Conservation (phyloP, 2,888 invertebrate genomes). For the Amorpha juglandis region DNA sequence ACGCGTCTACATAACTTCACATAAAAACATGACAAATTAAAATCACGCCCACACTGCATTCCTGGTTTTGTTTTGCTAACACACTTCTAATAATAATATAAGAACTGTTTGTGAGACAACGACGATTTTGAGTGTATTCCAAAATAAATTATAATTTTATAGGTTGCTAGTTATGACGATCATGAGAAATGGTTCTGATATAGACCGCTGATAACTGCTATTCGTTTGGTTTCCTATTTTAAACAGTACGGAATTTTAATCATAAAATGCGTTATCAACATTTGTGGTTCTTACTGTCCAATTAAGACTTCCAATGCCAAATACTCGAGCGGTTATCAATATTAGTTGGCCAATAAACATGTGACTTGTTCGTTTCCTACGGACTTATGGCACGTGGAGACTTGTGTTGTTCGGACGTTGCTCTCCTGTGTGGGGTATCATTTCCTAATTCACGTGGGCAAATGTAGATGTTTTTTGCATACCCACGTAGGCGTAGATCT, state of each 20-base stretch:
- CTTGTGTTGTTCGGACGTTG: constrained; percentile 33
- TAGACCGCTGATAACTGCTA: not conserved
- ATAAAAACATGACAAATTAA: constrained; percentile 13
- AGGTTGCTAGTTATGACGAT: not conserved
- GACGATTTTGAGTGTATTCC: not conserved
- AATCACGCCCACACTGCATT: constrained; percentile 28
- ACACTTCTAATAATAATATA: constrained; percentile 32
- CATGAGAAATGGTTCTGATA: not conserved
- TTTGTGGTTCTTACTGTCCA: not conserved
- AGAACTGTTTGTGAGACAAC: not conserved
- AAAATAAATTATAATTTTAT: not conserved
- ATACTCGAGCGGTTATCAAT: not conserved
- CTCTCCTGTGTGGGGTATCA: constrained; percentile 9
- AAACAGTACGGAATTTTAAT: not conserved
- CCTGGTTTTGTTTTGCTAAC: constrained; percentile 43
- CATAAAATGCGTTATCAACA: not conserved
- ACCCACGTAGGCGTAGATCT: not conserved
- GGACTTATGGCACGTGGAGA: not conserved
- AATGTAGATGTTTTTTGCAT: not conserved
- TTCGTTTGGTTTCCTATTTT: not conserved
- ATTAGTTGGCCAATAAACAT: not conserved
- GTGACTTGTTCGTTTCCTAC: constrained; percentile 7
- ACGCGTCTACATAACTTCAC: not conserved
- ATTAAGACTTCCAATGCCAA: not conserved
- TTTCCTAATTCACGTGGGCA: constrained; percentile 9